A percentile compares a stretch with the other conserved stretches of the same genome.
These are phyloP conservation scores for Odontophorus gujanensis DNA, from an alignment of 2,113 vertebrate genomes.

Conservation along the genomic window DNA sequence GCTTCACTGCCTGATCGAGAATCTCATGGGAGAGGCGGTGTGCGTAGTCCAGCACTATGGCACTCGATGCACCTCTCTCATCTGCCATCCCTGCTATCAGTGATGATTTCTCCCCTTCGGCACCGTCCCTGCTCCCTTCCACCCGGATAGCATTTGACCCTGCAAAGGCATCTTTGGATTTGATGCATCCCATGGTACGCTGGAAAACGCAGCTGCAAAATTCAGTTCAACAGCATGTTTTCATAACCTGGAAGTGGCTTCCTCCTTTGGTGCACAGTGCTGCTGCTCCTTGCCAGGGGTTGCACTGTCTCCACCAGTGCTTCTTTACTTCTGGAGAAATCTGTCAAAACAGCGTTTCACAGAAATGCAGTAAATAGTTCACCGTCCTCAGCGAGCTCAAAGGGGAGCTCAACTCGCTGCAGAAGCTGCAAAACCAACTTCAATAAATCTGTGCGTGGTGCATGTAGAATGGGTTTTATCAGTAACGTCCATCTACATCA, in stretches of 20 bases:
- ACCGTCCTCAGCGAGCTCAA: not conserved
- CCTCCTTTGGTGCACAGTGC: not conserved
- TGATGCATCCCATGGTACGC: constrained; percentile 92
- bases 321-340: constrained; percentile 36
- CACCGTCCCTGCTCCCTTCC: constrained; percentile 52
- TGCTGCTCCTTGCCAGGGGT: not conserved
- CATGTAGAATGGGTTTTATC: not conserved
- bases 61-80: constrained; percentile 35
- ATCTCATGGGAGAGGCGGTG: constrained; percentile 90
- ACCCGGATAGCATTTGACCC: constrained; percentile 70
- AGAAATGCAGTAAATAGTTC: not conserved
- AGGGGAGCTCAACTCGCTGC: not conserved
- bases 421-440: not conserved
- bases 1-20: constrained; percentile 86
- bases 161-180: constrained; percentile 87
- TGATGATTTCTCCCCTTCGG: constrained; percentile 75
- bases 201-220: constrained; percentile 57
- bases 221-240: constrained; percentile 58
- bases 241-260: not conserved
- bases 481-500: not conserved
- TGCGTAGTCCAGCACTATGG: constrained; percentile 85
- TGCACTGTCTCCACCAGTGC: constrained; percentile 3
- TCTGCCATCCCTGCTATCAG: constrained; percentile 67
- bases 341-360: constrained; percentile 66
- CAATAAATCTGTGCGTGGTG: not conserved